A percentile compares a stretch with the other conserved stretches of the same genome.
These are phyloP conservation scores for Delphinus delphis DNA, from an alignment of 2,113 vertebrate genomes.

Conservation along the genomic window DNA sequence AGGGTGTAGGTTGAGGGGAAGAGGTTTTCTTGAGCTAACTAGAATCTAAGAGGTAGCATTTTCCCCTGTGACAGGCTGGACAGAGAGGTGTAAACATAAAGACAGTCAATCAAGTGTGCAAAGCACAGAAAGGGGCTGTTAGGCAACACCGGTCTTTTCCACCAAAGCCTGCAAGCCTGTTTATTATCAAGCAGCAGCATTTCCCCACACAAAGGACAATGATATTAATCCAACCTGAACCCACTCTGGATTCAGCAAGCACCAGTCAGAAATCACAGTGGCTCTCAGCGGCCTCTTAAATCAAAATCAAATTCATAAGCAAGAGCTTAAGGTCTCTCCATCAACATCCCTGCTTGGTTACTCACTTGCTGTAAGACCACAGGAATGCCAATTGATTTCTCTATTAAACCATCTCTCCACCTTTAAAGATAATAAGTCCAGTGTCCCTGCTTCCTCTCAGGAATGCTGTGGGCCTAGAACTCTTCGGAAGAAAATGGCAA, in stretches of 20 bases:
- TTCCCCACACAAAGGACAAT: not conserved
- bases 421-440: not conserved
- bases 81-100: conserved; percentile 2
- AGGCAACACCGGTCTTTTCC: conserved; percentile 31
- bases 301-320: conserved; percentile 71
- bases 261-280: conserved; percentile 58
- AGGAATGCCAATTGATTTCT: conserved; percentile 53
- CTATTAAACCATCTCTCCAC: not conserved
- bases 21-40: conserved; percentile 12
- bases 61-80: not conserved
- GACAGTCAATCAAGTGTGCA: conserved; percentile 1
- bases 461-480: not conserved
- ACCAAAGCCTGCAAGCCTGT: conserved; percentile 25
- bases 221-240: conserved; percentile 52
- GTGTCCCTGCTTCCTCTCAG: not conserved
- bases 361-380: conserved; percentile 33
- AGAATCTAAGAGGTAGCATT: conserved; percentile 31
- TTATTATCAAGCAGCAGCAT: conserved; percentile 57
- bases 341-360: conserved; percentile 4
- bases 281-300: conserved; percentile 65
- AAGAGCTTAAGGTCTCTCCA: conserved; percentile 63
- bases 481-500: conserved; percentile 19
- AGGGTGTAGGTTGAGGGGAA: not conserved
- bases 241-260: conserved; percentile 59
- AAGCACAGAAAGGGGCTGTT: conserved; percentile 42